Conservation (phyloP, 2,113 vertebrate genomes). For the Mesitornis unicolor region DNA sequence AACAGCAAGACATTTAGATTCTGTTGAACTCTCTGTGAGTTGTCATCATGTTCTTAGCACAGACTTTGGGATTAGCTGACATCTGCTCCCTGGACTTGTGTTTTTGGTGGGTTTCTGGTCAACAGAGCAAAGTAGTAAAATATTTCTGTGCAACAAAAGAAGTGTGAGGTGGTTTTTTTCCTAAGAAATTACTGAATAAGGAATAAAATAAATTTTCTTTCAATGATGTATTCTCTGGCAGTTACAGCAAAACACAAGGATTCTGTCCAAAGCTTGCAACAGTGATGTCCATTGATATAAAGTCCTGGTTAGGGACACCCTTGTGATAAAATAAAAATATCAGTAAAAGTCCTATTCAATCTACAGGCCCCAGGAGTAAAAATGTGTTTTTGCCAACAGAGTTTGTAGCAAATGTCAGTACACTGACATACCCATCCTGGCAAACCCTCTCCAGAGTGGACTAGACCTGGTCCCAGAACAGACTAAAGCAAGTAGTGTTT, state of each 20-base stretch:
- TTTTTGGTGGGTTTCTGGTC: background rate
- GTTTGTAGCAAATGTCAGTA: background rate
- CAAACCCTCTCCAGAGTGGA: background rate
- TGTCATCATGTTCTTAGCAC: background rate
- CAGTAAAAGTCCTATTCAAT: background rate
- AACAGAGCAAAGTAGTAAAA: background rate
- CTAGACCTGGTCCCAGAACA: background rate
- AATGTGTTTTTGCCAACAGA: background rate
- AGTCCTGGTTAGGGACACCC: background rate
- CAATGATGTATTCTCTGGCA: background rate
- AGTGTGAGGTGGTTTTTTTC: background rate
- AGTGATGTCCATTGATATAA: background rate
- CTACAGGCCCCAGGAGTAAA: background rate
- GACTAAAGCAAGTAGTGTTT: background rate
- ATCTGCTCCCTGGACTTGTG: conserved; percentile 29
- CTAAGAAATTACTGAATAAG: background rate
- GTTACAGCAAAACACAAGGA: background rate
- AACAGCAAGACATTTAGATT: conserved; percentile 21
- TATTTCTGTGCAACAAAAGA: background rate
- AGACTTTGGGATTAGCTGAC: conserved; percentile 38
- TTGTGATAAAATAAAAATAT: background rate
- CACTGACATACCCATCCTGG: background rate
- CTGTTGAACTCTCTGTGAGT: background rate
- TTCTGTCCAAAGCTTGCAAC: background rate
- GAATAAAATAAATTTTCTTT: background rate